Conservation (phyloP, 2,113 vertebrate genomes). For the Malurus melanocephalus region DNA sequence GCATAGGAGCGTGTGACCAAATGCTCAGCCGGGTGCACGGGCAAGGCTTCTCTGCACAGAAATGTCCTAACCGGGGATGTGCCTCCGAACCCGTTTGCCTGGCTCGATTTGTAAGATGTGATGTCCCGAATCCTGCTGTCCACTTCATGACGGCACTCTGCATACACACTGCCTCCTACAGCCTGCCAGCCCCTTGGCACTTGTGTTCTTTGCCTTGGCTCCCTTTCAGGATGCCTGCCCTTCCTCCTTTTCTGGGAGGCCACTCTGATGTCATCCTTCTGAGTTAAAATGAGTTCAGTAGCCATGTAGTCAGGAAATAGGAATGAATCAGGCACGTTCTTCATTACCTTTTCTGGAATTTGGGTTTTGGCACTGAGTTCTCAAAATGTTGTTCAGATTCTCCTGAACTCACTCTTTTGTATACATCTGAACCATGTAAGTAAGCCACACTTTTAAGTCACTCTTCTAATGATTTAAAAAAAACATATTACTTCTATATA, state of each 20-base stretch:
- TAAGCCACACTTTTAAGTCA: neutral
- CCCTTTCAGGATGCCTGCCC: neutral
- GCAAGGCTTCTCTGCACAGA: neutral
- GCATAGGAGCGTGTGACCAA: neutral
- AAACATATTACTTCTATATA: neutral
- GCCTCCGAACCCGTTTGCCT: neutral
- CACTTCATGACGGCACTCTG: neutral
- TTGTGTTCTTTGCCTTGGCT: neutral
- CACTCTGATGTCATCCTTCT: neutral
- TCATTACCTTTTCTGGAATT: neutral
- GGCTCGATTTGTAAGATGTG: neutral
- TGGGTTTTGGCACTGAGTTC: neutral
- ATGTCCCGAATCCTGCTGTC: neutral
- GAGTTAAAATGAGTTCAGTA: neutral
- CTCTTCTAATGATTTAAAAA: neutral
- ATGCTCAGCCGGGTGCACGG: too few relatives aligned
- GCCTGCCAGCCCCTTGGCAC: neutral
- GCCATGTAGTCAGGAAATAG: neutral
- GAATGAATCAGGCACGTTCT: neutral
- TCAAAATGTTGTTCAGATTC: neutral
- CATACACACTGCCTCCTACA: neutral
- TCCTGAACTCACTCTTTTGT: neutral
- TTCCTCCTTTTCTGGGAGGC: neutral
- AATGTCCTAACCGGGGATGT: neutral
- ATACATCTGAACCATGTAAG: neutral